These are phyloP conservation scores for Bombycilla garrulus DNA, from an alignment of 2,113 vertebrate species.

Conservation along the genomic window DNA sequence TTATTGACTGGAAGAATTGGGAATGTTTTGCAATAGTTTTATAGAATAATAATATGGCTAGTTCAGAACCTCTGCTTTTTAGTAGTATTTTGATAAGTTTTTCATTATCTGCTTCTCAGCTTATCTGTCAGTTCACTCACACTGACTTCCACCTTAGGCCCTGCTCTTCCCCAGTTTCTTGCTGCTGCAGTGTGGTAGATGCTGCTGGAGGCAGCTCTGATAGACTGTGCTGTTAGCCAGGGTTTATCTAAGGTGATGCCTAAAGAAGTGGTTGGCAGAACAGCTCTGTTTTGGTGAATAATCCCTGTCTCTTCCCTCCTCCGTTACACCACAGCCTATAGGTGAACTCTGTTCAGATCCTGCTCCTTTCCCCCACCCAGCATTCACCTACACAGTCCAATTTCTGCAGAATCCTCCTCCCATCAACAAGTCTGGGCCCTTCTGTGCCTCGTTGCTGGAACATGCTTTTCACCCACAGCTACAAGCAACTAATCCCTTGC, in stretches of 20 bases:
- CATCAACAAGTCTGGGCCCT: not conserved
- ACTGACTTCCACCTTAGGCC: not conserved
- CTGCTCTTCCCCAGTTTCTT: not conserved
- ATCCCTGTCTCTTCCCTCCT: not conserved
- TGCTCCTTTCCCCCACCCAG: not conserved
- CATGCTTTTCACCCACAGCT: not conserved
- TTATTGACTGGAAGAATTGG: not conserved
- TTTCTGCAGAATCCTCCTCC: not conserved
- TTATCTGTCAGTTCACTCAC: rapidly evolving
- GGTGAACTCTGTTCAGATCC: not conserved
- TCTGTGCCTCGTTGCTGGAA: not conserved
- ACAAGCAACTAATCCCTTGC: not conserved
- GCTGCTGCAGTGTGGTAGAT: not conserved
- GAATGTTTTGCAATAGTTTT: not conserved
- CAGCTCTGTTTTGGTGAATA: not conserved
- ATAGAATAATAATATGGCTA: not conserved
- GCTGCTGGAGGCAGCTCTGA: not conserved
- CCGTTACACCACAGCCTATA: not conserved
- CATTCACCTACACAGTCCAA: conserved; percentile 5
- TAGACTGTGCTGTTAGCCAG: not conserved
- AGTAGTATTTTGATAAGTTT: not conserved
- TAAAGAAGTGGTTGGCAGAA: not conserved
- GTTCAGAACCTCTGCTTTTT: not conserved
- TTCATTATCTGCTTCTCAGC: not conserved
- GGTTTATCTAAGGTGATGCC: conserved; percentile 1